Evolutionary conservation across 2,888 invertebrate species (phyloP), one percentile per base, ranked within the genome.

Genomic region (Philereme vetulata): DNA sequence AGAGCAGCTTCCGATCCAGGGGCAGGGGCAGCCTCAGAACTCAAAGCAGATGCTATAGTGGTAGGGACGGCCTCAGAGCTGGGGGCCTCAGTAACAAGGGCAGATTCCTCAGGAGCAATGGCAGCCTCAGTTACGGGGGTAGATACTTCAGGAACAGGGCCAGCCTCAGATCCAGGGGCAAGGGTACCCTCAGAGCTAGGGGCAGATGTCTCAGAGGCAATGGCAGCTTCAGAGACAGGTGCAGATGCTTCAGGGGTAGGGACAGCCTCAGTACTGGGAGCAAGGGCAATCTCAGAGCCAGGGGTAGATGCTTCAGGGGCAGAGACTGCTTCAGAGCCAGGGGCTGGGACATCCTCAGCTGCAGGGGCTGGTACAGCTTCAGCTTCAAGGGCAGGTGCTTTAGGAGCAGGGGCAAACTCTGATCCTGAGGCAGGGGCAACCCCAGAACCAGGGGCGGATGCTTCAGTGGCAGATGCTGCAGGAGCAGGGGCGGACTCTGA

Each of bases 371-470:
- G n/a, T n/a, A n/a, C n/a, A n/a, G 4, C 35, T 35, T 35, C 35
- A 35, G 35, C n/a, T n/a, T n/a, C 4, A 35, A 35, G 36, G 36
- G 6, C 36, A 36, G 36, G 4, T 5, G 36, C 36, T 4, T 2
- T 8, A 36, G 36, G 7, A 36, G 36, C 36, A 5, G 7, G 7
- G 5, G 5, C 36, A 5, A 10, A 21, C 0, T 5, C 62, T 32
- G 49, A 0, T 0, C n/a, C 56, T 51, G 52, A 9, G 34, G 32
- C 42, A 42, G 51, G 11, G 9, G n/a, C 21, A 11, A 33, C 7
- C 8, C 34, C 63, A 10, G 57, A 10, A 21, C 52, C 49, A 36
- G 56, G 3, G 4, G 62, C n/a, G n/a, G n/a, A n/a, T n/a, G n/a
- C 21, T 5, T 3, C 10, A 10, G 49, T 4, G n/a, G 52, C 33